Base-by-base conservation (phyloP, 2,113 vertebrate species). In the Chionomys nivalis region DNA sequence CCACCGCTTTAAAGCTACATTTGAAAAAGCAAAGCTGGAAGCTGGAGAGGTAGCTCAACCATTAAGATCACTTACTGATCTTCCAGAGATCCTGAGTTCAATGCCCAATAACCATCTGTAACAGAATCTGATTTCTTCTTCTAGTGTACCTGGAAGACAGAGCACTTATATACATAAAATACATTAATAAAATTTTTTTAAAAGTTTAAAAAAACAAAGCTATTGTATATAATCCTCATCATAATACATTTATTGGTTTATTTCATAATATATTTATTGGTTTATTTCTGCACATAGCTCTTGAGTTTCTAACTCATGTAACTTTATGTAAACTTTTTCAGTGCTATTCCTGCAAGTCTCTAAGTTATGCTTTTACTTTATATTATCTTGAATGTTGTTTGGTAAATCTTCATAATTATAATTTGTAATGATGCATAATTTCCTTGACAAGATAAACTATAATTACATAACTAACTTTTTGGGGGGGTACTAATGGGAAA, bases 231-330 rank as follows among this genome's bases (percentile, higher is more conserved):
- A 33, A 42, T 93, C 36, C 61, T 73, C 24, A 5, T 33, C 65
- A 23, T 93, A 89, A 81, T 12, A 89, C 52, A 79, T 88, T 87
- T 79, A 70, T 72, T 89, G 49, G 68, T 49, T 79, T 68, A 78
- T 87, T 79, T 33, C 65, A 23, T 93, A 89, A 81, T 12, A 89
- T 42, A 79, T 88, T 87, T 79, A 70, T 72, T 89, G 49, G 58
- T 49, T 79, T 68, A 78, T 78, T 79, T 79, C 42, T 89, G 10
- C 52, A 73, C 28, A 72, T 63, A 33, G 23, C 49, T 89, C 26
- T 82, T 47, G 26, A 81, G 39, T 63, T 44, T 82, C 70, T 73
- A 78, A 36, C 33, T 26, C 49, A 47, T 28, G 33, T 81, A 39
- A 73, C 14, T 58, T 88, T n/a, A 63, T 82, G 16, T 81, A 79